These are phyloP conservation scores for Regulus satrapa DNA, from an alignment of 2,113 vertebrate species.

Conservation along the genomic window DNA sequence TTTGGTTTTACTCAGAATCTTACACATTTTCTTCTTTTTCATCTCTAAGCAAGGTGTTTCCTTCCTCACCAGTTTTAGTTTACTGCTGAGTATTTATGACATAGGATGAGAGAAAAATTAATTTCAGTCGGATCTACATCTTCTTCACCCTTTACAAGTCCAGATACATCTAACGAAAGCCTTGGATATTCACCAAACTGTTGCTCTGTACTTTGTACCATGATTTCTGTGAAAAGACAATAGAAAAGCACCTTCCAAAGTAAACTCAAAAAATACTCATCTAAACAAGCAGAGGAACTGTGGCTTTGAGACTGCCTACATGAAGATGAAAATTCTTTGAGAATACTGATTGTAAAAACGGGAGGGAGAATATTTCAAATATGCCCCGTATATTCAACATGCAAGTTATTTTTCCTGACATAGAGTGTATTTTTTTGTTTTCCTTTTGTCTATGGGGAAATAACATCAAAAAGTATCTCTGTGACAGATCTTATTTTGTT, in stretches of 20 bases:
- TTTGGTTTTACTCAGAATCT: not conserved
- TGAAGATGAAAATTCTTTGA: not conserved
- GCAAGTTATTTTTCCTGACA: not conserved
- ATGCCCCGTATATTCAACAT: not conserved
- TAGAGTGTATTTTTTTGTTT: not conserved
- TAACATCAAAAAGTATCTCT: not conserved
- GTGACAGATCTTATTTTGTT: not conserved
- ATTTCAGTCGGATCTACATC: not conserved
- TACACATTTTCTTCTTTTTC: not conserved
- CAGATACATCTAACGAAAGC: not conserved
- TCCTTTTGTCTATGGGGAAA: not conserved
- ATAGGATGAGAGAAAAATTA: not conserved
- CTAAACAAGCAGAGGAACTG: not conserved
- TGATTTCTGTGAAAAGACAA: not conserved
- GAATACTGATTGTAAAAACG: not conserved
- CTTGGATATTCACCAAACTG: not conserved
- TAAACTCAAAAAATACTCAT: not conserved
- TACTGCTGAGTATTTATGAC: not conserved
- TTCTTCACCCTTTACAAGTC: not conserved
- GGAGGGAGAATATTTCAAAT: not conserved
- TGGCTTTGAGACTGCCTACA: not conserved
- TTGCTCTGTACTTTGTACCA: accelerated
- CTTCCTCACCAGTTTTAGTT: not conserved
- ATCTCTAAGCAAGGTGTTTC: not conserved
- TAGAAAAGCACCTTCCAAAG: not conserved